phyloP scores from a whole-genome alignment of 2,888 invertebrate species.

The Sinhomidia bicolor region DNA sequence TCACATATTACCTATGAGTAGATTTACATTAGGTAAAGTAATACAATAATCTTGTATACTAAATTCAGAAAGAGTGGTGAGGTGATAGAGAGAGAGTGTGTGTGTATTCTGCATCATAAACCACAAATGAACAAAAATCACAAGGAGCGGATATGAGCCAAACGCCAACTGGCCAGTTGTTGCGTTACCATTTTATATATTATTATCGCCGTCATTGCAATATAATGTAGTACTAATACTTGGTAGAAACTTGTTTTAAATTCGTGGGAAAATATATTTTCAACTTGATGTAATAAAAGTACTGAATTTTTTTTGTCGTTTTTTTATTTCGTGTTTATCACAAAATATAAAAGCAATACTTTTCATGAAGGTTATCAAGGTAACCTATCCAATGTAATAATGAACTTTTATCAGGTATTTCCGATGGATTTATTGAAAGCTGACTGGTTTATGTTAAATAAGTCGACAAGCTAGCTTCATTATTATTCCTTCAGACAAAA shows the following conservation, averaged over 20 bases:
- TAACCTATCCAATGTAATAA: slow-evolving; percentile 54
- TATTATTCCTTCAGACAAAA: not conserved
- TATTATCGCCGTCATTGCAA: not conserved
- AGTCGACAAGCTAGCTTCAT: slow-evolving; percentile 3
- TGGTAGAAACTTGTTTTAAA: slow-evolving; percentile 64
- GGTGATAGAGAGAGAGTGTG: too few relatives aligned
- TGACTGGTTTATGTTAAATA: not conserved
- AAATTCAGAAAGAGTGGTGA: too few relatives aligned
- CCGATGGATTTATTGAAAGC: slow-evolving; percentile 72
- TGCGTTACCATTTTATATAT: not conserved
- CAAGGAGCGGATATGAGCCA: slow-evolving; percentile 27
- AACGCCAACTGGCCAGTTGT: slow-evolving; percentile 21
- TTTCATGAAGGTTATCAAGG: slow-evolving; percentile 72
- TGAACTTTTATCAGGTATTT: slow-evolving; percentile 72
- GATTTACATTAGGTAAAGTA: too few relatives aligned
- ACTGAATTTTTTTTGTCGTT: slow-evolving; percentile 55
- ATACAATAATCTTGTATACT: not conserved
- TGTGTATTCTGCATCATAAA: slow-evolving; percentile 9
- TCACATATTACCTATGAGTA: slow-evolving; percentile 8
- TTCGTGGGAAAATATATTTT: slow-evolving; percentile 64
- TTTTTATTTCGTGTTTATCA: slow-evolving; percentile 33
- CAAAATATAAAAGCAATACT: slow-evolving; percentile 33
- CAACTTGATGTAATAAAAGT: slow-evolving; percentile 64
- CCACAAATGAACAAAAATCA: slow-evolving; percentile 17
- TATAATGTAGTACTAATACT: not conserved